Percentiles rank a stretch among this genome's conserved stretches.
These are phyloP conservation scores for Mallotus villosus DNA, from an alignment of 2,797 vertebrate genomes.

Conservation along the genomic window DNA sequence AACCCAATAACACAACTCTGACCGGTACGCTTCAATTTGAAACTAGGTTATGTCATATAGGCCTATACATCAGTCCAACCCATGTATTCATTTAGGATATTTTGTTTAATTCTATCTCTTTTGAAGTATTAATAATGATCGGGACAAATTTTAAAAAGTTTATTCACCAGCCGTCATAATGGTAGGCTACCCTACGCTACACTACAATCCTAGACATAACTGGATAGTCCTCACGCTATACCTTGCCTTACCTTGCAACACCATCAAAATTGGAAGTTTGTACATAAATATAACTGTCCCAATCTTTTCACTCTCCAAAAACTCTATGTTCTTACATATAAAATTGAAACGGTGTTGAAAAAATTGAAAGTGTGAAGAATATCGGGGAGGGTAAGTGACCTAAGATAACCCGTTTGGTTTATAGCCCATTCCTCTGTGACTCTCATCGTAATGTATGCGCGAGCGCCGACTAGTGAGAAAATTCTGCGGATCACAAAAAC, in stretches of 20 bases:
- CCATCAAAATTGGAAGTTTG: not conserved
- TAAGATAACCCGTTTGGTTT: not conserved
- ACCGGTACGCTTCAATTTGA: not conserved
- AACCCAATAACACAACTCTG: not conserved
- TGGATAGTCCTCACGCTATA: not conserved
- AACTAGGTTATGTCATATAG: too few relatives aligned
- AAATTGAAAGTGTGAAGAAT: not conserved
- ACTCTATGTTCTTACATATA: not conserved
- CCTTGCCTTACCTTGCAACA: not conserved
- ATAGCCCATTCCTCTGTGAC: not conserved
- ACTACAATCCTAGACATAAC: not conserved
- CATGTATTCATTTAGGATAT: too few relatives aligned
- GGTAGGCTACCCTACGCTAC: not conserved
- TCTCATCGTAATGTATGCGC: conserved; percentile 12
- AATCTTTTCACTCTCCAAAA: not conserved
- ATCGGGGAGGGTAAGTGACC: not conserved
- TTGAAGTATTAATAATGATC: not conserved
- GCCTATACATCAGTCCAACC: too few relatives aligned
- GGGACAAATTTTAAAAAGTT: not conserved
- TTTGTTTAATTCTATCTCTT: not conserved
- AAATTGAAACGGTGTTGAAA: not conserved
- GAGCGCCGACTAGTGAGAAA: conserved; percentile 47
- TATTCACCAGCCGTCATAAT: not conserved
- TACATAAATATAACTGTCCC: not conserved
- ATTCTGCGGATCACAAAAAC: not conserved